A percentile compares a stretch with the other conserved stretches of the same genome.
Evolutionary conservation across 2,888 invertebrate genomes (phyloP).

Genomic region (Spilarctia lutea): DNA sequence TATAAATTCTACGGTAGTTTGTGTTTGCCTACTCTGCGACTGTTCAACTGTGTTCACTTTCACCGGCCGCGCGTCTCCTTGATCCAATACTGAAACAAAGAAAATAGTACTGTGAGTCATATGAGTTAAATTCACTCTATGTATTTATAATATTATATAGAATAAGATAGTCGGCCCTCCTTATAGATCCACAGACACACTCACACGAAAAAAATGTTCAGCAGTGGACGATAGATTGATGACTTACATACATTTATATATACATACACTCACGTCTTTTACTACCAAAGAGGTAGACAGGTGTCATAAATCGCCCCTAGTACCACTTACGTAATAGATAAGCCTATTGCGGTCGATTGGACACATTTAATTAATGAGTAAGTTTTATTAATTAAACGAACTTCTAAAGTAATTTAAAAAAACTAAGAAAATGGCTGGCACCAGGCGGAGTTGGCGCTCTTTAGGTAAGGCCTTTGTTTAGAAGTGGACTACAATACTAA

Average conservation of each 20-base stretch:
- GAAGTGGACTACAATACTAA: too few relatives aligned
- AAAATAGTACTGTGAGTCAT: slow-evolving; percentile 33
- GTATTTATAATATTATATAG: neutral
- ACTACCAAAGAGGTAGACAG: neutral
- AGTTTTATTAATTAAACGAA: neutral
- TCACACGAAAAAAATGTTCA: too few relatives aligned
- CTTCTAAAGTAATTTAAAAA: too few relatives aligned
- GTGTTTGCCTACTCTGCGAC: slow-evolving; percentile 65
- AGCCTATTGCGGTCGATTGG: too few relatives aligned
- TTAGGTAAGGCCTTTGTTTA: too few relatives aligned
- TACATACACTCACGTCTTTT: neutral
- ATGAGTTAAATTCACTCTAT: neutral
- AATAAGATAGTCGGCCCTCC: too few relatives aligned
- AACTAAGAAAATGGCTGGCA: too few relatives aligned
- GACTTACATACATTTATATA: neutral
- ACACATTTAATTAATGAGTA: neutral
- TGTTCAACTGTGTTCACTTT: slow-evolving; percentile 71
- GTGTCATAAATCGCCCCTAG: too few relatives aligned
- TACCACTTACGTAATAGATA: too few relatives aligned
- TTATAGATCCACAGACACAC: too few relatives aligned
- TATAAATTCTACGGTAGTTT: slow-evolving; percentile 75
- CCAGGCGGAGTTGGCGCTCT: too few relatives aligned
- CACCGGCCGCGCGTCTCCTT: slow-evolving; percentile 70
- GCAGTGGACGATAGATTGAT: too few relatives aligned
- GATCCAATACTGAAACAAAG: slow-evolving; percentile 81